Evolutionary conservation across 2,888 invertebrate genomes (phyloP).

Genomic region (Stramonita haemastoma): DNA sequence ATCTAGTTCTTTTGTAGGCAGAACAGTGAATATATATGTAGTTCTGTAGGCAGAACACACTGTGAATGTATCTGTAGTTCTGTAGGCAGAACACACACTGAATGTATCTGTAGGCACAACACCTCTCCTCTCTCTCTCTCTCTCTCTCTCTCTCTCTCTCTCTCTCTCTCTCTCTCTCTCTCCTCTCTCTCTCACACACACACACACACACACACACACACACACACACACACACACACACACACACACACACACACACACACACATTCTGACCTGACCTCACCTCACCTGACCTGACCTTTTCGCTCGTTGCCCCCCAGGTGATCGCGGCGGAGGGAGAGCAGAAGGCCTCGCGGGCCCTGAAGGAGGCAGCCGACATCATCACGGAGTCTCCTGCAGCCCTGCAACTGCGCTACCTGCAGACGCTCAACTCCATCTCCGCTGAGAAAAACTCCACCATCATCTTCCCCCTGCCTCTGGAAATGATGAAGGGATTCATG

Average conservation of each 20-base stretch:
- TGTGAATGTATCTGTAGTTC: no score
- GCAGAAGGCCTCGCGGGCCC: slow-evolving; percentile 85
- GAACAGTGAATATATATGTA: no score
- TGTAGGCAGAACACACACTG: no score
- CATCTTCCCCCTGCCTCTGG: slow-evolving; percentile 75
- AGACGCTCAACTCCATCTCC: slow-evolving; percentile 74
- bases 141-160: not conserved
- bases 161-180: not conserved
- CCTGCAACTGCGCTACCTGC: no score
- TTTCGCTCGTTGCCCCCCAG: slow-evolving; percentile 75
- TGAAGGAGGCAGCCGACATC: slow-evolving; percentile 92
- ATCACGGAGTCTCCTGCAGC: slow-evolving; percentile 81
- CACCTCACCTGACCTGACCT: no score
- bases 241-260: no score
- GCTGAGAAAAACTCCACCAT: slow-evolving; percentile 77
- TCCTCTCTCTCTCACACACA: not conserved
- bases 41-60: no score
- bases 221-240: no score
- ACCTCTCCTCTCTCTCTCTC: not conserved
- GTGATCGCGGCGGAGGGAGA: slow-evolving; percentile 76
- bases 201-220: no score
- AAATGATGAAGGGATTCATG: slow-evolving; percentile 78
- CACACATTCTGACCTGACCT: no score
- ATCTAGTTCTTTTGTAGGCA: no score
- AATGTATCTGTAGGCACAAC: no score